These are phyloP conservation scores for Aromia moschata DNA, from an alignment of 2,888 invertebrate species.

Conservation along the genomic window DNA sequence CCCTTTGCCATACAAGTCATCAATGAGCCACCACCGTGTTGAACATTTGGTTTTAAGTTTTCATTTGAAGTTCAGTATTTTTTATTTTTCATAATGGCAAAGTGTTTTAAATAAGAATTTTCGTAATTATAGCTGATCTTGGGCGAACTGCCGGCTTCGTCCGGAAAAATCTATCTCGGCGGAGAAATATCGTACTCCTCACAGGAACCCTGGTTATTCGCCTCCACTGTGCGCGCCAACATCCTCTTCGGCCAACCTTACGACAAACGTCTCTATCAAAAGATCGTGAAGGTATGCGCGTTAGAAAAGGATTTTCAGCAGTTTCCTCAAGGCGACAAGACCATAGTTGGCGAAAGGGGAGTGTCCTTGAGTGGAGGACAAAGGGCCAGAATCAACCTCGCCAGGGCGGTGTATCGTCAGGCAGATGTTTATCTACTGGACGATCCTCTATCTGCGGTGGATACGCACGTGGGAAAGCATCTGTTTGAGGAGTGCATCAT, in stretches of 20 bases:
- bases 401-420: constrained; percentile 79
- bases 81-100: too few relatives aligned
- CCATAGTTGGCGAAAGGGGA: constrained; percentile 75
- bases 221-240: constrained; percentile 71
- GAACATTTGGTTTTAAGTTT: too few relatives aligned
- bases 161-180: constrained; percentile 65
- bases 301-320: constrained; percentile 72
- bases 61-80: too few relatives aligned
- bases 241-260: constrained; percentile 72
- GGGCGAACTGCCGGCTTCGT: constrained; percentile 67
- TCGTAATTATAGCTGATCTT: constrained; percentile 60
- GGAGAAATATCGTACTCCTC: constrained; percentile 70
- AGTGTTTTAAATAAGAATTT: too few relatives aligned
- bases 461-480: constrained; percentile 78
- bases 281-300: constrained; percentile 69
- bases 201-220: constrained; percentile 75
- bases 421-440: constrained; percentile 81
- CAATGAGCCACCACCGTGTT: too few relatives aligned
- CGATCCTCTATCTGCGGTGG: constrained; percentile 84
- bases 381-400: constrained; percentile 80
- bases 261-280: constrained; percentile 61
- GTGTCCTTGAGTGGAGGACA: constrained; percentile 83
- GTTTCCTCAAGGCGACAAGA: constrained; percentile 66
- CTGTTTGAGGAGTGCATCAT: constrained; percentile 79
- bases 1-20: too few relatives aligned